These are phyloP conservation scores for Trichogramma pretiosum DNA, from an alignment of 1,140 invertebrate genomes.

Conservation along the genomic window DNA sequence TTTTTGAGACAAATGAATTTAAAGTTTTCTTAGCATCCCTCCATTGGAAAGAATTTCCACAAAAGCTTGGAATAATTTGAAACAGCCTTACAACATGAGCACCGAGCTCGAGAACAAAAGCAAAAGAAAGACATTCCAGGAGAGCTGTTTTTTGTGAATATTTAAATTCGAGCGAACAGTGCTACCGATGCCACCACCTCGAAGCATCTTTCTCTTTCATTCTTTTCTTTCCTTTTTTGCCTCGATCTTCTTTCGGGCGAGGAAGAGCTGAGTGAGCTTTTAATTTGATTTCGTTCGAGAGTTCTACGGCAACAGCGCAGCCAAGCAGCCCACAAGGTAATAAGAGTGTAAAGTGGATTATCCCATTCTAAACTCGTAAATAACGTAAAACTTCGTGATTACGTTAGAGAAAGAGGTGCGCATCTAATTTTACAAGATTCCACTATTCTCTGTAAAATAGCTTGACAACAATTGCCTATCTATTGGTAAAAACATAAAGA, in stretches of 20 bases:
- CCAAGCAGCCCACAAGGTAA: background rate
- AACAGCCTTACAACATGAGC: too few relatives aligned
- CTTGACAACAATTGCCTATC: too few relatives aligned
- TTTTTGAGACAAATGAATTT: too few relatives aligned
- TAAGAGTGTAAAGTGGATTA: constrained; percentile 8
- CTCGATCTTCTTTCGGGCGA: background rate
- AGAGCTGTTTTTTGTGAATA: constrained; percentile 1
- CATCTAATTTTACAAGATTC: background rate
- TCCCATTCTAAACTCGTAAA: background rate
- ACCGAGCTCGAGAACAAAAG: too few relatives aligned
- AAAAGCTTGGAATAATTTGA: constrained; percentile 6
- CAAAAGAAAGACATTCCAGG: background rate
- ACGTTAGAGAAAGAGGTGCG: background rate
- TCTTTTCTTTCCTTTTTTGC: background rate
- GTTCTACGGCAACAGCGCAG: background rate
- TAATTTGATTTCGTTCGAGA: constrained; percentile 11
- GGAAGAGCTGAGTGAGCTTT: constrained; percentile 3
- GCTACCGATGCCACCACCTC: too few relatives aligned
- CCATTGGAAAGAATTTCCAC: too few relatives aligned
- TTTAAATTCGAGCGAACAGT: constrained; percentile 1
- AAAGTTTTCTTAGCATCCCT: too few relatives aligned
- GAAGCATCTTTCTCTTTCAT: background rate
- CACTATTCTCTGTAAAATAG: too few relatives aligned
- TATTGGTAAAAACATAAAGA: too few relatives aligned
- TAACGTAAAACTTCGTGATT: constrained; percentile 10